A percentile compares a stretch with the other conserved stretches of the same genome.
Conservation (phyloP, 2,888 invertebrate species). For the Acronicta leporina region DNA sequence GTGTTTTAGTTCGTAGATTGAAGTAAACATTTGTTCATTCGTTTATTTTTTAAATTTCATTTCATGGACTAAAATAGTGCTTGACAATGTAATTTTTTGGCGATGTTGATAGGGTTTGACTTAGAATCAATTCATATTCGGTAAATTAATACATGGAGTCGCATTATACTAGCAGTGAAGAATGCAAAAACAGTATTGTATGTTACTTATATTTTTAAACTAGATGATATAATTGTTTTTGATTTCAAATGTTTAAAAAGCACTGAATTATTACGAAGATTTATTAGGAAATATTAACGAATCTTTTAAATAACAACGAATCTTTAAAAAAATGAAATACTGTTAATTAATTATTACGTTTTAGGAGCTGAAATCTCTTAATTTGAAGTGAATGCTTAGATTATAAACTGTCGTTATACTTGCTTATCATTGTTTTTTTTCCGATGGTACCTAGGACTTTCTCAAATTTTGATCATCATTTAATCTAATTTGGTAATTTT, state of each 20-base stretch:
- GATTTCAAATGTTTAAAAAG: too few relatives aligned
- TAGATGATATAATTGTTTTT: too few relatives aligned
- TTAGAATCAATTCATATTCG: neutral
- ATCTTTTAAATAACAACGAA: too few relatives aligned
- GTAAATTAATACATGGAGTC: neutral
- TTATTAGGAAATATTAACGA: too few relatives aligned
- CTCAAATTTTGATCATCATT: neutral
- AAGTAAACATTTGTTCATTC: slow-evolving; percentile 40
- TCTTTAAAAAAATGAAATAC: too few relatives aligned
- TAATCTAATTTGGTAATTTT: neutral
- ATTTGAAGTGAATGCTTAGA: neutral
- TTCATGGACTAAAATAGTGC: slow-evolving; percentile 50
- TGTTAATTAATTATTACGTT: too few relatives aligned
- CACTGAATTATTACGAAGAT: too few relatives aligned
- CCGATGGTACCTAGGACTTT: neutral
- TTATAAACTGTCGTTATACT: too few relatives aligned
- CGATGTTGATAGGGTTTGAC: slow-evolving; percentile 15
- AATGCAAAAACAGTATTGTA: neutral
- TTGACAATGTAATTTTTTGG: slow-evolving; percentile 50
- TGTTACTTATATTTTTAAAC: too few relatives aligned
- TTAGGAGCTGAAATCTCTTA: too few relatives aligned
- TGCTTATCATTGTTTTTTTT: neutral
- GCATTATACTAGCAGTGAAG: neutral
- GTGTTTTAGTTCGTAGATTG: slow-evolving; percentile 67
- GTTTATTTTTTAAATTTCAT: slow-evolving; percentile 38